A percentile compares a stretch with the other conserved stretches of the same genome.
Evolutionary conservation across 2,797 vertebrate species (phyloP).

Genomic region (Gila robusta): DNA sequence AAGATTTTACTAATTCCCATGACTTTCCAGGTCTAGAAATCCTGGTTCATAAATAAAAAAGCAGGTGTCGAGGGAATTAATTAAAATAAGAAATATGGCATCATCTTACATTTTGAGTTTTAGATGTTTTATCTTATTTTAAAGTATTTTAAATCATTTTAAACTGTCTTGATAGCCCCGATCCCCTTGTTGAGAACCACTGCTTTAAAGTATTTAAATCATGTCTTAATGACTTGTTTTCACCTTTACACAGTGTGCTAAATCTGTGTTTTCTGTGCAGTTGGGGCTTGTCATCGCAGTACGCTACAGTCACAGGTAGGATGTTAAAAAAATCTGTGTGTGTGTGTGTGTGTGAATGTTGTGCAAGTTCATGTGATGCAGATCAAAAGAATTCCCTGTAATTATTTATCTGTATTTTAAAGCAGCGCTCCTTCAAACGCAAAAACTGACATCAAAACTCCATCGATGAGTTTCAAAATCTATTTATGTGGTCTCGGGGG

Average conservation of each 20-base stretch:
- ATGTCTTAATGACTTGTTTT: neutral
- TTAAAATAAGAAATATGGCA: neutral
- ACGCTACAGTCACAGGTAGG: constrained; percentile 78
- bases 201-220: neutral
- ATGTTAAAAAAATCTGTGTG: neutral
- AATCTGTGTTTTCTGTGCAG: constrained; percentile 58
- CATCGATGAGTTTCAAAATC: constrained; percentile 47
- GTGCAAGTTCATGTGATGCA: neutral
- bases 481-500: constrained; percentile 56
- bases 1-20: neutral
- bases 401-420: constrained; percentile 34
- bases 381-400: constrained; percentile 6
- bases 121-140: neutral
- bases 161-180: neutral
- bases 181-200: neutral
- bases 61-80: neutral
- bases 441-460: constrained; percentile 54
- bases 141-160: neutral
- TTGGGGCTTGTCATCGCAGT: constrained; percentile 76
- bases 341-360: neutral
- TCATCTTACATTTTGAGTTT: neutral
- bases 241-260: neutral
- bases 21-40: neutral
- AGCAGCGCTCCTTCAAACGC: constrained; percentile 7
- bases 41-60: neutral